Conservation (phyloP, 2,113 vertebrate genomes). For the Stegastes partitus region DNA sequence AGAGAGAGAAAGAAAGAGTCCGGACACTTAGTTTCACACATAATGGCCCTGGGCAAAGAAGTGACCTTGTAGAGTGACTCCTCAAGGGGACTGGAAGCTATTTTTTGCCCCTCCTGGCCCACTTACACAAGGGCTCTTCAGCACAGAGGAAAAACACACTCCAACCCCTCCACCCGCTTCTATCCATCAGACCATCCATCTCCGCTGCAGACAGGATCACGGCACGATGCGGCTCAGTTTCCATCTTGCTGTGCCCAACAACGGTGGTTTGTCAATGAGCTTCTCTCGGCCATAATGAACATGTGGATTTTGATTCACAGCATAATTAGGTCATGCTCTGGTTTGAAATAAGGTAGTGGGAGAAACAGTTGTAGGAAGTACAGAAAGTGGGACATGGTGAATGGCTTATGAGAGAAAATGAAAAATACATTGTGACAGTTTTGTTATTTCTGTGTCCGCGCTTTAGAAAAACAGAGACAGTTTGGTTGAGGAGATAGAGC, state of each 20-base stretch:
- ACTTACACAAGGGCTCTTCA: slow-evolving; percentile 73
- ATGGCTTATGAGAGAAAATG: slow-evolving; percentile 30
- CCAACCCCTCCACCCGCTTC: slow-evolving; percentile 52
- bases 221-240: slow-evolving; percentile 51
- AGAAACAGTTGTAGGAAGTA: slow-evolving; percentile 35
- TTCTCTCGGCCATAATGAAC: slow-evolving; percentile 36
- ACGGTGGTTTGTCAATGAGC: slow-evolving; percentile 46
- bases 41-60: slow-evolving; percentile 66
- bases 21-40: slow-evolving; percentile 70
- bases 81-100: slow-evolving; percentile 73
- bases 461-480: slow-evolving; percentile 16
- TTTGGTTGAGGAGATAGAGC: slow-evolving; percentile 14
- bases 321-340: slow-evolving; percentile 68
- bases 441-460: slow-evolving; percentile 3
- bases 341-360: slow-evolving; percentile 21
- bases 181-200: slow-evolving; percentile 77
- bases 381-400: slow-evolving; percentile 36
- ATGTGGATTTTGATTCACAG: slow-evolving; percentile 65
- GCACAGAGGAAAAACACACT: slow-evolving; percentile 64
- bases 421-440: slow-evolving; percentile 39
- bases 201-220: slow-evolving; percentile 52
- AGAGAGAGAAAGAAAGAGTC: slow-evolving; percentile 14
- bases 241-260: slow-evolving; percentile 45
- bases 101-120: slow-evolving; percentile 78
- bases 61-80: slow-evolving; percentile 83